These are phyloP conservation scores for Hemithea aestivaria DNA, from an alignment of 2,888 invertebrate species.

Conservation along the genomic window DNA sequence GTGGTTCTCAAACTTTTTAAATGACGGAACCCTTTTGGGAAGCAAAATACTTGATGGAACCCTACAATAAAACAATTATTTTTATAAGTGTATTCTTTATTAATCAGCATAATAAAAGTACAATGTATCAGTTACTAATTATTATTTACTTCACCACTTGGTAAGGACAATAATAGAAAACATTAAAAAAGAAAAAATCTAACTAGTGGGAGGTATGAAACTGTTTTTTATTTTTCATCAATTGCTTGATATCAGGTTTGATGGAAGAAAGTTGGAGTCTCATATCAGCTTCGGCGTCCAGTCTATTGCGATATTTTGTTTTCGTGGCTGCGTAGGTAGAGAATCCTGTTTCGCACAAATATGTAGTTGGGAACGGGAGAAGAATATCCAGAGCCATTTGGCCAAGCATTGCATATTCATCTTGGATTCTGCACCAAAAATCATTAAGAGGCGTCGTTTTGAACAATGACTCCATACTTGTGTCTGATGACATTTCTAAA, in stretches of 20 bases:
- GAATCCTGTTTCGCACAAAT: slow-evolving; percentile 15
- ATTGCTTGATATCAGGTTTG: slow-evolving; percentile 27
- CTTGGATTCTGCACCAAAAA: slow-evolving; percentile 34
- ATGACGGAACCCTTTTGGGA: slow-evolving; percentile 7
- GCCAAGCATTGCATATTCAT: slow-evolving; percentile 34
- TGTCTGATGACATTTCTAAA: slow-evolving; percentile 37
- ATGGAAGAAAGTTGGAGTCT: slow-evolving; percentile 31
- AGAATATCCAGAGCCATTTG: slow-evolving; percentile 17
- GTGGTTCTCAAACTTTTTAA: slow-evolving; percentile 7
- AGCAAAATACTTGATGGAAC: slow-evolving; percentile 6
- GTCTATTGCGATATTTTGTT: slow-evolving; percentile 33
- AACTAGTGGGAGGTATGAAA: slow-evolving; percentile 10
- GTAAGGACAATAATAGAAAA: background rate
- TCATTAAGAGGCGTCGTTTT: slow-evolving; percentile 35
- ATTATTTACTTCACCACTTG: slow-evolving; percentile 1
- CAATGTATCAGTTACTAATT: background rate
- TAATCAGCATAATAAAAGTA: slow-evolving; percentile 3
- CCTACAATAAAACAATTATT: slow-evolving; percentile 5
- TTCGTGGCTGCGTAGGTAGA: slow-evolving; percentile 6
- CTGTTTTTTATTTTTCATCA: slow-evolving; percentile 14
- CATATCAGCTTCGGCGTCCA: slow-evolving; percentile 33
- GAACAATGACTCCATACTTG: slow-evolving; percentile 34
- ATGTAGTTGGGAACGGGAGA: background rate
- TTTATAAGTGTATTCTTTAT: slow-evolving; percentile 3
- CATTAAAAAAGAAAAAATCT: background rate